phyloP scores from a whole-genome alignment of 2,797 vertebrate species.

The Adrianichthys oophorus region DNA sequence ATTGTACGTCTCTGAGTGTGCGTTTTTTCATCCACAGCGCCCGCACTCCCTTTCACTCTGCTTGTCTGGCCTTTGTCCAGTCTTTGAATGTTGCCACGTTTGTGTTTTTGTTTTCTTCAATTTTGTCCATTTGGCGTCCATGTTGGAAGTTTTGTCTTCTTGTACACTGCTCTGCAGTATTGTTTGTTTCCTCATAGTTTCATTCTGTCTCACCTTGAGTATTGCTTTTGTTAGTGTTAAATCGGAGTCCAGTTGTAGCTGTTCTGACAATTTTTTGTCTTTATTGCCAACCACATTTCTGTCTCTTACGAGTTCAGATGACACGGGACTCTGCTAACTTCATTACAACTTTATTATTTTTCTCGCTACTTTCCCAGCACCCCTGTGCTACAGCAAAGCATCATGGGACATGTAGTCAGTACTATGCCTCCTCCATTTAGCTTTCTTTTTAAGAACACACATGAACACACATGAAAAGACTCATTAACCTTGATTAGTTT shows the following conservation, averaged over 20 bases:
- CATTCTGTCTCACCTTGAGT: conserved; percentile 1
- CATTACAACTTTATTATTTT: no score
- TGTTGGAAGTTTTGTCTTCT: neutral
- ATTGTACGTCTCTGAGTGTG: neutral
- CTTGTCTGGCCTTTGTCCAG: neutral
- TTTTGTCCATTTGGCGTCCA: neutral
- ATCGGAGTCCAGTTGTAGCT: conserved; percentile 1
- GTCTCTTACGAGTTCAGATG: conserved; percentile 14
- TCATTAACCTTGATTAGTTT: no score
- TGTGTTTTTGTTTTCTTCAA: neutral
- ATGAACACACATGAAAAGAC: no score
- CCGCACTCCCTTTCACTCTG: neutral
- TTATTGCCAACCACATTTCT: conserved; percentile 3
- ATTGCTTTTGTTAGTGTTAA: conserved; percentile 3
- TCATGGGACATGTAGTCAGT: no score
- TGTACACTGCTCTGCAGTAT: neutral
- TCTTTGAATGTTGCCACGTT: neutral
- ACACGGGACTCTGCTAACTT: no score
- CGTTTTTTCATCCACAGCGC: neutral
- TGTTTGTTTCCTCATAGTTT: conserved; percentile 4
- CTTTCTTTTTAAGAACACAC: no score
- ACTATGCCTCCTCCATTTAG: no score
- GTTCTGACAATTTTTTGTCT: conserved; percentile 3
- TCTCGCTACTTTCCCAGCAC: no score
- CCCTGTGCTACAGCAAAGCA: no score